These are phyloP conservation scores for Aix galericulata DNA, from an alignment of 2,113 vertebrate species.

Conservation along the genomic window DNA sequence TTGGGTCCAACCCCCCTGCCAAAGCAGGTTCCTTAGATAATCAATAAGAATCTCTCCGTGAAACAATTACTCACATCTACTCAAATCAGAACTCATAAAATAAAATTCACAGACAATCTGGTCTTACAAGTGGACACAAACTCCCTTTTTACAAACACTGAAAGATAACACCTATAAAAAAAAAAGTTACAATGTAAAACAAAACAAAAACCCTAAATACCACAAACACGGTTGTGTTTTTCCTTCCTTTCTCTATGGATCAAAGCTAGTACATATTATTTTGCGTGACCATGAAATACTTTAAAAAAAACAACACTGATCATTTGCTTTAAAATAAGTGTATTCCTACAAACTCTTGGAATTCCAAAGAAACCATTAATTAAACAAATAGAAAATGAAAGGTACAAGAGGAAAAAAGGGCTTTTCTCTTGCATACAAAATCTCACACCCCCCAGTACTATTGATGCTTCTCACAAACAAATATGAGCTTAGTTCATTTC, in stretches of 20 bases:
- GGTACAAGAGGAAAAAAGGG: neutral
- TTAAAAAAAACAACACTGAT: neutral
- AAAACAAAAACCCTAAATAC: neutral
- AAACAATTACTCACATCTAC: neutral
- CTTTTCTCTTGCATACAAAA: neutral
- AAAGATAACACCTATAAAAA: neutral
- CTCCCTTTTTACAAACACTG: neutral
- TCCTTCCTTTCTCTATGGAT: neutral
- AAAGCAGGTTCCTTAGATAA: neutral
- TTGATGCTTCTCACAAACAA: neutral
- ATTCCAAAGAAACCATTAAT: neutral
- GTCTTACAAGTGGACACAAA: neutral
- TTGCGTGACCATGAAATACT: neutral
- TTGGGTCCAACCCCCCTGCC: too few species aligned
- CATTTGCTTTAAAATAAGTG: neutral
- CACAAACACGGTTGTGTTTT: neutral
- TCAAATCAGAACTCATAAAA: neutral
- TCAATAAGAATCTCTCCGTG: neutral
- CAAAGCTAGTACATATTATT: neutral
- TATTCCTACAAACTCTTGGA: neutral
- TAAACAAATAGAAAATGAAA: neutral
- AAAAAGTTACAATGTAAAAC: neutral
- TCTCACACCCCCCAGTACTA: neutral
- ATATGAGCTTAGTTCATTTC: neutral
- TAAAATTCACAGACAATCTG: neutral